Conservation (phyloP, 2,113 vertebrate species). For the Hippocampus zosterae region DNA sequence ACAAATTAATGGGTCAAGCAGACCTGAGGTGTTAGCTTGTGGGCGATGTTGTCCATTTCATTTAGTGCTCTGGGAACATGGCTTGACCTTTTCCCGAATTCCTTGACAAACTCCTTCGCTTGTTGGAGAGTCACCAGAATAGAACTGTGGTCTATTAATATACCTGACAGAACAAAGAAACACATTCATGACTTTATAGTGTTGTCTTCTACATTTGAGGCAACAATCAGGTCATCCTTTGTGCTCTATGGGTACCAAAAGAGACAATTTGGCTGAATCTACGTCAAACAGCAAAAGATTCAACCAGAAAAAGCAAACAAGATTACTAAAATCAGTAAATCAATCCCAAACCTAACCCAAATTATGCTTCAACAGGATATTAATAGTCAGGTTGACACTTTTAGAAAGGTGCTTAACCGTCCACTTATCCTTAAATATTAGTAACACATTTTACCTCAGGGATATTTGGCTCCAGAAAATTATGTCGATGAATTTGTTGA, state of each 20-base stretch:
- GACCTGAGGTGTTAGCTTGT: slow-evolving; percentile 66
- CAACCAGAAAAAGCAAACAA: background rate
- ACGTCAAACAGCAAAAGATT: background rate
- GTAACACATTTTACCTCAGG: too few relatives aligned
- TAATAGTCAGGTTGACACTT: background rate
- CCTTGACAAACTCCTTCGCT: slow-evolving; percentile 73
- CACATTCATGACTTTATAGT: background rate
- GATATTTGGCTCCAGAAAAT: too few relatives aligned
- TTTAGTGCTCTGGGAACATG: slow-evolving; percentile 67
- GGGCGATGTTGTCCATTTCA: slow-evolving; percentile 64
- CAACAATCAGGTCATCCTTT: background rate
- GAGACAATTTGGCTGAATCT: background rate
- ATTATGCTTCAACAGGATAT: background rate
- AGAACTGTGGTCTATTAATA: slow-evolving; percentile 47
- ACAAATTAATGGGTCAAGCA: slow-evolving; percentile 11
- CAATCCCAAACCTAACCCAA: background rate
- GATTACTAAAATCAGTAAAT: background rate
- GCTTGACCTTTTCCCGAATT: slow-evolving; percentile 74
- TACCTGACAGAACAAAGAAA: slow-evolving; percentile 54
- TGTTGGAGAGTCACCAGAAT: slow-evolving; percentile 59
- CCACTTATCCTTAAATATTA: too few relatives aligned
- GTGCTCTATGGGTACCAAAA: background rate
- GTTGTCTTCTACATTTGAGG: background rate
- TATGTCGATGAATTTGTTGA: too few relatives aligned
- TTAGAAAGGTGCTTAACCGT: background rate